Evolutionary conservation across 2,888 invertebrate genomes (phyloP).

Genomic region (Colletes collaris): DNA sequence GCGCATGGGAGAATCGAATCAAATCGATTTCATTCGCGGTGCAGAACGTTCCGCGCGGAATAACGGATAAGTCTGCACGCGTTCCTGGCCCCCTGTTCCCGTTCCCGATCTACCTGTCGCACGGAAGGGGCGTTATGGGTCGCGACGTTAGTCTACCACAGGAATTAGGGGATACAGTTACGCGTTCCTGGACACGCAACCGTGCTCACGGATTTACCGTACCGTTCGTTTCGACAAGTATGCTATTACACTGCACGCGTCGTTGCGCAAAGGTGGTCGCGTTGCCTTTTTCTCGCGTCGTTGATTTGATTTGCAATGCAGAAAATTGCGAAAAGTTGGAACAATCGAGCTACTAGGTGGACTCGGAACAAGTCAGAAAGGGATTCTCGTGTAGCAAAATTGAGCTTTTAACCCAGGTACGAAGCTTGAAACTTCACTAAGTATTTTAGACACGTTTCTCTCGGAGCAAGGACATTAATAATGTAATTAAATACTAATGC

Average conservation of each 20-base stretch:
- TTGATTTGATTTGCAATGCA: too few relatives aligned
- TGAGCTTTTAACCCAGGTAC: too few relatives aligned
- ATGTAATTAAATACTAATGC: too few relatives aligned
- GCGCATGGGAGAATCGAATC: constrained; percentile 65
- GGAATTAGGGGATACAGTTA: constrained; percentile 39
- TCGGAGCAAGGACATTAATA: too few relatives aligned
- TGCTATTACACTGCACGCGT: constrained; percentile 1
- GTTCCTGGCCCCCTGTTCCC: neutral
- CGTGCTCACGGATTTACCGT: neutral
- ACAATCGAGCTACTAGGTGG: too few relatives aligned
- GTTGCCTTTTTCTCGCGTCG: too few relatives aligned
- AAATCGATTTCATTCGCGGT: constrained; percentile 65
- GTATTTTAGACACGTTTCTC: too few relatives aligned
- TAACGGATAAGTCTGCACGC: constrained; percentile 14
- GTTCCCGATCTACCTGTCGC: too few relatives aligned
- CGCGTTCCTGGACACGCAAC: neutral
- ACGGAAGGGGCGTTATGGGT: neutral
- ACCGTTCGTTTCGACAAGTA: constrained; percentile 17
- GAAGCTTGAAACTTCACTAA: too few relatives aligned
- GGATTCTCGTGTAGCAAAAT: too few relatives aligned
- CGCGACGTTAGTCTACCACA: constrained; percentile 1
- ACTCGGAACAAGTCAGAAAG: too few relatives aligned
- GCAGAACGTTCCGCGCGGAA: constrained; percentile 38
- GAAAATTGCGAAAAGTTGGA: too few relatives aligned
- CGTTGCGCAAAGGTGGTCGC: constrained; percentile 9